A percentile compares a stretch with the other conserved stretches of the same genome.
Conservation (phyloP, 2,888 invertebrate genomes). For the Hydropsyche betteni region DNA sequence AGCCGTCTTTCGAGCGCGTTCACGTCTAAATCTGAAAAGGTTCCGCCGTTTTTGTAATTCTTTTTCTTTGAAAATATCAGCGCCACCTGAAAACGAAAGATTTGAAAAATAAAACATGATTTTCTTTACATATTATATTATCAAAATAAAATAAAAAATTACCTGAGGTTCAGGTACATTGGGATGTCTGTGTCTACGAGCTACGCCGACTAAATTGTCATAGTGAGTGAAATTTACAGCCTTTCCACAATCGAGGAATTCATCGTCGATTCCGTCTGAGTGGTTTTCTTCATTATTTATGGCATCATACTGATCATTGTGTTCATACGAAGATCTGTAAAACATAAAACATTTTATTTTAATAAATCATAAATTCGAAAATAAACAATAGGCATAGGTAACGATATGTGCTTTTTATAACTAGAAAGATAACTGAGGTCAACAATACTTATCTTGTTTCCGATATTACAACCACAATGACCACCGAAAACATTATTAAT, state of each 20-base stretch:
- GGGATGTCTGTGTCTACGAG: slow-evolving; percentile 83
- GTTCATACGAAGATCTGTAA: slow-evolving; percentile 47
- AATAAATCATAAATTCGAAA: not conserved
- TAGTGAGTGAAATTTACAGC: slow-evolving; percentile 89
- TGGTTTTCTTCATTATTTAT: slow-evolving; percentile 45
- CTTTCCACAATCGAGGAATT: slow-evolving; percentile 82
- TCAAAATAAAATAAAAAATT: slow-evolving; percentile 41
- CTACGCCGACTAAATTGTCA: slow-evolving; percentile 86
- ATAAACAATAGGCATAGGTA: not conserved
- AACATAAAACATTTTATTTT: not conserved
- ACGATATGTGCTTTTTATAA: not conserved
- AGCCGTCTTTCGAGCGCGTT: slow-evolving; percentile 77
- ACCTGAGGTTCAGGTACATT: slow-evolving; percentile 85
- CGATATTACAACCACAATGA: not conserved
- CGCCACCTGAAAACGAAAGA: slow-evolving; percentile 66
- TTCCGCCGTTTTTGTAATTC: slow-evolving; percentile 65
- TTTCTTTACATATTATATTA: too few species aligned
- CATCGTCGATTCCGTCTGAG: slow-evolving; percentile 62
- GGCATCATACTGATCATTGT: slow-evolving; percentile 42
- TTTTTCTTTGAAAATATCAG: slow-evolving; percentile 79
- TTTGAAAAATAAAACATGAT: not conserved
- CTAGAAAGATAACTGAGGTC: not conserved
- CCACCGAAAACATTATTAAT: not conserved
- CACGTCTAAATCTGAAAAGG: slow-evolving; percentile 76
- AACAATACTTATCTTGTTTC: slow-evolving; percentile 10